A percentile compares a stretch with the other conserved stretches of the same genome.
These are phyloP conservation scores for Xenopus tropicalis DNA, from an alignment of 2,113 vertebrate species.

Conservation along the genomic window DNA sequence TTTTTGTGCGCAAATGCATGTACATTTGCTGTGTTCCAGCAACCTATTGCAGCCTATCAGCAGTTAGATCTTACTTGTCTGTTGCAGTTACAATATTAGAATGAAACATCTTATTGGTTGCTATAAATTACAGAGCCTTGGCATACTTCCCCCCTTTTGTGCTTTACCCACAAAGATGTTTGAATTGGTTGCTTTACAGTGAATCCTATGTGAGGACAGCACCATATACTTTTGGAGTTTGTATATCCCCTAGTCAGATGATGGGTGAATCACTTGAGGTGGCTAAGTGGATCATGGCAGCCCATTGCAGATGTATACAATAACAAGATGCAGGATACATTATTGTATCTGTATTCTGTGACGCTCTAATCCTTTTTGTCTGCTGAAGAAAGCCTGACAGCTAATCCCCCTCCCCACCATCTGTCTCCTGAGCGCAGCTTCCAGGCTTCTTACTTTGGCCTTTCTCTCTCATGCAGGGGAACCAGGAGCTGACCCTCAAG, in stretches of 20 bases:
- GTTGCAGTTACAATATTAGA: no score
- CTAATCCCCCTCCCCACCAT: conserved; percentile 22
- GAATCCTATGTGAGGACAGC: no score
- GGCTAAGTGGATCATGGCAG: neutral
- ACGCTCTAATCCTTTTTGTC: conserved; percentile 34
- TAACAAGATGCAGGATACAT: conserved; percentile 1
- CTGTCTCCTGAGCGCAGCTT: neutral
- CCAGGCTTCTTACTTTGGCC: neutral
- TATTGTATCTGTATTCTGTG: conserved; percentile 21
- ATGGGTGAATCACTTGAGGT: neutral
- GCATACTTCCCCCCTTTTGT: no score
- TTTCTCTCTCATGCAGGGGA: conserved; percentile 62
- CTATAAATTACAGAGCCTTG: no score
- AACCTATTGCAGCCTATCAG: no score
- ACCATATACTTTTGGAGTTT: no score
- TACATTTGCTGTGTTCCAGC: no score
- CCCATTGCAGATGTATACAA: neutral
- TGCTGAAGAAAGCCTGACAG: conserved; percentile 28
- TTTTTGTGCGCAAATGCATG: no score
- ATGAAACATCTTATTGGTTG: no score
- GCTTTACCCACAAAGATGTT: no score
- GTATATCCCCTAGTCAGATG: neutral
- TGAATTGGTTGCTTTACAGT: no score
- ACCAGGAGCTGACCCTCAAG: conserved; percentile 80
- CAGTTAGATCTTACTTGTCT: no score